phyloP scores from a whole-genome alignment of 2,888 invertebrate species.

The Hydraecia micacea region DNA sequence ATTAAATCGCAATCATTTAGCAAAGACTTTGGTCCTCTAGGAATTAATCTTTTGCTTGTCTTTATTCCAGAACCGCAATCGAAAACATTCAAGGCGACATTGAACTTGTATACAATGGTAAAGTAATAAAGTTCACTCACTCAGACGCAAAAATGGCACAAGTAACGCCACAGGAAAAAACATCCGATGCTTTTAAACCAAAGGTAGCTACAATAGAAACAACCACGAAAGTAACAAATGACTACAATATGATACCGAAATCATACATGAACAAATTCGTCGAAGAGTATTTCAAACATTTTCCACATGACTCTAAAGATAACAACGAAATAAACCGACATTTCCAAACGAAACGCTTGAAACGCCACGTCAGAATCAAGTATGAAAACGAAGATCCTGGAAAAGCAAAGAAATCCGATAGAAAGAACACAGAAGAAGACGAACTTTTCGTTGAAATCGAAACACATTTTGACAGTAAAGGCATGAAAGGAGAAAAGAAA shows the following conservation, averaged over 20 bases:
- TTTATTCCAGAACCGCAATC: slow-evolving; percentile 71
- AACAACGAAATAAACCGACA: slow-evolving; percentile 47
- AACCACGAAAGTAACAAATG: slow-evolving; percentile 6
- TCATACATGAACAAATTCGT: slow-evolving; percentile 71
- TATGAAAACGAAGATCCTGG: slow-evolving; percentile 61
- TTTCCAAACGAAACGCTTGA: slow-evolving; percentile 71
- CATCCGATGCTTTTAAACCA: not conserved
- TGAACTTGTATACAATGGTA: slow-evolving; percentile 81
- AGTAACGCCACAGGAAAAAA: slow-evolving; percentile 12
- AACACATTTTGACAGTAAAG: slow-evolving; percentile 85
- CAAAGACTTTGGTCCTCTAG: no score
- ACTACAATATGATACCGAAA: slow-evolving; percentile 56
- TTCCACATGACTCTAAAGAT: slow-evolving; percentile 45
- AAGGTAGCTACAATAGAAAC: slow-evolving; percentile 11
- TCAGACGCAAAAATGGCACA: slow-evolving; percentile 29
- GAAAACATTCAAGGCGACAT: slow-evolving; percentile 78
- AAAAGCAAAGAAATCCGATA: slow-evolving; percentile 48
- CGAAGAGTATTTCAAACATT: slow-evolving; percentile 71
- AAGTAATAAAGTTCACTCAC: slow-evolving; percentile 72
- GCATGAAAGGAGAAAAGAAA: slow-evolving; percentile 81
- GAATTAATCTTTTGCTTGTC: not conserved
- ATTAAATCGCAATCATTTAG: no score
- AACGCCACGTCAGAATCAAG: slow-evolving; percentile 80
- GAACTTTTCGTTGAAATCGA: slow-evolving; percentile 86
- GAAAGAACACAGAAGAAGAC: slow-evolving; percentile 76